Conservation (phyloP, 2,888 invertebrate genomes). For the Calliphora vomitoria region DNA sequence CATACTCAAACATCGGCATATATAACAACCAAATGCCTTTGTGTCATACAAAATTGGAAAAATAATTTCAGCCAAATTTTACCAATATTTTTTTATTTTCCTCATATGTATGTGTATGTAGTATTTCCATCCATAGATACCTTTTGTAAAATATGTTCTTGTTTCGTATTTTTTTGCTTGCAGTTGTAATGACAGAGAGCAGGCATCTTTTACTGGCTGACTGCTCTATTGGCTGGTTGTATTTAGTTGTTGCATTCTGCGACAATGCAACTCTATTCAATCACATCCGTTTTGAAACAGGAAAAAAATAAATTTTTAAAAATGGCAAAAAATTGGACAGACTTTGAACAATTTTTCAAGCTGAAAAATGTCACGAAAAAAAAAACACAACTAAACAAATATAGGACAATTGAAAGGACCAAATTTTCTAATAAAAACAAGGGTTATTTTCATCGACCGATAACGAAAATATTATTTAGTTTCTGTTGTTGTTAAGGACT, state of each 20-base stretch:
- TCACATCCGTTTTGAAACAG: constrained; percentile 64
- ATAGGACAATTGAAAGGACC: not conserved
- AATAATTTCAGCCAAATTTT: too few species aligned
- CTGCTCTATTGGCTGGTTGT: constrained; percentile 39
- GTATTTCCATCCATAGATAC: not conserved
- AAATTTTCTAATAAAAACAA: not conserved
- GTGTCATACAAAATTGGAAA: too few species aligned
- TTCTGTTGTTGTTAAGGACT: constrained; percentile 13
- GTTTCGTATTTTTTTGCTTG: constrained; percentile 39
- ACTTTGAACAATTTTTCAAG: constrained; percentile 47
- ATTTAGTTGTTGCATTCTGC: constrained; percentile 53
- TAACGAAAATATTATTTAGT: constrained; percentile 43
- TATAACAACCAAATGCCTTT: too few species aligned
- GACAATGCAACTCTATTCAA: constrained; percentile 61
- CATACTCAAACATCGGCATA: too few species aligned
- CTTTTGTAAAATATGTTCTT: constrained; percentile 29
- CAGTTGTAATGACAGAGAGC: constrained; percentile 41
- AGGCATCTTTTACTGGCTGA: constrained; percentile 51
- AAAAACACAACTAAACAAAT: not conserved
- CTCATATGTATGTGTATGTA: not conserved
- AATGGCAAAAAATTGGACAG: not conserved
- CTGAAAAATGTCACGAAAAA: constrained; percentile 13
- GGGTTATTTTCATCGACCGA: not conserved
- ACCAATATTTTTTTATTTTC: too few species aligned
- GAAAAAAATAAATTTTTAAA: constrained; percentile 11